Evolutionary conservation across 2,113 vertebrate genomes (phyloP).

Genomic region (Edolisoma coerulescens): DNA sequence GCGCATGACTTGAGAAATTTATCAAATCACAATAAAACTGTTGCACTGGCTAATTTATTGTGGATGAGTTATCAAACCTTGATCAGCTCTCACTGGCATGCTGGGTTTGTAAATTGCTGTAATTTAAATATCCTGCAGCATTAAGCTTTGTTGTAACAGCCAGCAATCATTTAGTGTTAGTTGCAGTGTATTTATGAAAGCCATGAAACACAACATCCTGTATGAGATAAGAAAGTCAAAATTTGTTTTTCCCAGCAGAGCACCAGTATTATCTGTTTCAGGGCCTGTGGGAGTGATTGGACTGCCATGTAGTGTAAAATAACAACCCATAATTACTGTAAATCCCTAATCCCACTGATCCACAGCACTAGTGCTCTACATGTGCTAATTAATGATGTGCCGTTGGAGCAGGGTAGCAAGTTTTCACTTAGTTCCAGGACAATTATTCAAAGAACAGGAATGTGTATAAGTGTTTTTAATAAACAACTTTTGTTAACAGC

Average conservation of each 20-base stretch:
- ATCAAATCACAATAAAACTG: conserved; percentile 7
- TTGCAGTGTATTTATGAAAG: background rate
- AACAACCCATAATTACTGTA: background rate
- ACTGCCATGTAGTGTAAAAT: background rate
- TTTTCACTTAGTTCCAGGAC: background rate
- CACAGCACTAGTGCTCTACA: background rate
- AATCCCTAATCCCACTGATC: background rate
- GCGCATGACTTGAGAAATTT: background rate
- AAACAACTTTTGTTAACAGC: background rate
- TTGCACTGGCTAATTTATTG: background rate
- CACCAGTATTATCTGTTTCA: background rate
- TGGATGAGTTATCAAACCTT: background rate
- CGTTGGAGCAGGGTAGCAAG: background rate
- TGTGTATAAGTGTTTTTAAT: background rate
- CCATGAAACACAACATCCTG: background rate
- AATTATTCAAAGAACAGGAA: background rate
- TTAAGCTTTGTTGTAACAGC: background rate
- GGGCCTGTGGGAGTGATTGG: conserved; percentile 26
- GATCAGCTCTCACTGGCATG: background rate
- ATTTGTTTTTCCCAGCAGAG: background rate
- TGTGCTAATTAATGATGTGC: background rate
- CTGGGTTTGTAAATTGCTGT: background rate
- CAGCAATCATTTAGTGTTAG: background rate
- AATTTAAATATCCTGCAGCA: background rate
- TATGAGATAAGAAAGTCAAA: background rate